A percentile compares a stretch with the other conserved stretches of the same genome.
phyloP scores from a whole-genome alignment of 2,888 invertebrate genomes.

The Tenthredo mesomela region DNA sequence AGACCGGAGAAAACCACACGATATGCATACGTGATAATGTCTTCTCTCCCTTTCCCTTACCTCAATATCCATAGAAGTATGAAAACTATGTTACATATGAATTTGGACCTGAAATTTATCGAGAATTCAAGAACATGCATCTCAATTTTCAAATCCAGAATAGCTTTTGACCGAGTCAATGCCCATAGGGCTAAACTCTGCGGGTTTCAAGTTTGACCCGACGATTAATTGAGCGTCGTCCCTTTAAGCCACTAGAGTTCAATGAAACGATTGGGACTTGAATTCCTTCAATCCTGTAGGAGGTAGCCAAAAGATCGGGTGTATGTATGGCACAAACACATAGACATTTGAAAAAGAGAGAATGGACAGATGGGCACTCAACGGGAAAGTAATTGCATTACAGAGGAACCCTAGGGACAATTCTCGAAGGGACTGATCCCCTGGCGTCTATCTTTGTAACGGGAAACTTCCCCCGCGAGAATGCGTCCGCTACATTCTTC shows the following conservation, averaged over 20 bases:
- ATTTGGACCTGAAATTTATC: neutral
- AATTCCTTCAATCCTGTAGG: neutral
- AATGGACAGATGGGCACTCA: constrained; percentile 43
- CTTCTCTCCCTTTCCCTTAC: neutral
- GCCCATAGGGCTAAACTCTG: neutral
- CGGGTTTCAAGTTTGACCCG: neutral
- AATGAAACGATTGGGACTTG: neutral
- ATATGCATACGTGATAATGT: constrained; percentile 29
- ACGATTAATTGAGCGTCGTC: constrained; percentile 17
- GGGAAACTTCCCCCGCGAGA: constrained; percentile 6
- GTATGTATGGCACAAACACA: constrained; percentile 14
- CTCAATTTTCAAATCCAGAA: neutral
- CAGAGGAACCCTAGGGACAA: constrained; percentile 44
- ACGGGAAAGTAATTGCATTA: constrained; percentile 51
- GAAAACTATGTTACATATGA: neutral
- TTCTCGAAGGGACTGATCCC: constrained; percentile 32
- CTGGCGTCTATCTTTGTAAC: constrained; percentile 43
- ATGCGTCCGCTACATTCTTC: constrained; percentile 23
- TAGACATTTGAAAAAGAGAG: constrained; percentile 37
- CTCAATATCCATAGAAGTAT: neutral
- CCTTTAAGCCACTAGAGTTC: constrained; percentile 1
- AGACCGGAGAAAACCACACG: neutral
- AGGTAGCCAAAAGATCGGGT: neutral
- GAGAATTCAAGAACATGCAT: neutral
- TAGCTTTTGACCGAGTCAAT: neutral